Base-by-base conservation (phyloP, 2,797 vertebrate genomes). In the Oreochromis mossambicus region DNA sequence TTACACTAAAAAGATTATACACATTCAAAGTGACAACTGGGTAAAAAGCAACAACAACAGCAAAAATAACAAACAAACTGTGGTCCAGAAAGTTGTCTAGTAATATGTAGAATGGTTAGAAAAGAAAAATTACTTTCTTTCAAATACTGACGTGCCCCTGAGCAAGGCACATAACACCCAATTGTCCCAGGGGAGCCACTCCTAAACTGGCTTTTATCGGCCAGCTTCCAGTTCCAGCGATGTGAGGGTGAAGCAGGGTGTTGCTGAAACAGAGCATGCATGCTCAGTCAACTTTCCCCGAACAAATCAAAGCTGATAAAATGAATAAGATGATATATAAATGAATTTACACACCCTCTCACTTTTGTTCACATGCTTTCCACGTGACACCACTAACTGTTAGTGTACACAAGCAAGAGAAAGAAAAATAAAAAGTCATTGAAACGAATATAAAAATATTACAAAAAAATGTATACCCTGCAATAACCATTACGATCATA, bases 401-500 rank as follows among this genome's bases (percentile, higher is more conserved):
- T 79, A 88, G 91, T 92, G 91, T 90, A 94, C 92, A 88, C n/a
- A 90, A 92, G 91, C 89, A 81, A 95, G 90, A 87, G 32, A 90
- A 92, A 87, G 32, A 43, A 93, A 92, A 86, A 36, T 0, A 0
- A 82, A 54, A 51, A 3, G 3, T 75, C 2, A 32, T 32, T 2
- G 26, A 90, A 92, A 93, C 43, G 21, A 90, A 91, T 90, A 85
- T 77, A 89, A 91, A 92, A 91, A 86, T 83, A 84, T 50, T 78
- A 86, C 52, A 89, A 79, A 50, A 88, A 51, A 92, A 92, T 90
- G 83, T 94, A 93, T 94, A 94, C 94, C 95, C 95, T 96, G 93
- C 92, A 93, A 94, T 85, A 95, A 95, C 93, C 93, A 94, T 85
- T 86, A 96, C 89, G 81, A 94, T 94, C 92, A 93, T 93, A 95